Base-by-base conservation (phyloP, 2,888 invertebrate genomes). In the Prenolepis imparis region DNA sequence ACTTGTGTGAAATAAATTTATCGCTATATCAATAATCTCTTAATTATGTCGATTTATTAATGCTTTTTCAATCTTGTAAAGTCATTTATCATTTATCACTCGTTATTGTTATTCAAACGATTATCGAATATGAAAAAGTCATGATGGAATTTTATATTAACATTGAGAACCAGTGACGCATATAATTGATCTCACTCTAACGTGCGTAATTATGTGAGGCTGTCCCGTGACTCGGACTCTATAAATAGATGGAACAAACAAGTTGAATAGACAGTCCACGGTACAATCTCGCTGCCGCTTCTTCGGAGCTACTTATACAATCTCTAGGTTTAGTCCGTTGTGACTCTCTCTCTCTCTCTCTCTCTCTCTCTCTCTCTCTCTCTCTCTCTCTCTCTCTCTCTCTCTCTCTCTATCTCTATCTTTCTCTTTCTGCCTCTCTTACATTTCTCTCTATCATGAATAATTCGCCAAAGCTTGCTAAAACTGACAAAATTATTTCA, bases 191-290 rank as follows among this genome's bases (percentile, higher is more conserved):
- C 75, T 82, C 28, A 3, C 61, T 39, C 24, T 59, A 15, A 55
- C 73, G n/a, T 64, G 78, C 82, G 84, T 81, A 84, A 77, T 66
- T 67, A 55, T 81, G 68, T 32, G 72, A 75, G 67, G 68, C 55
- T 64, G 80, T 70, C 39, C 78, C 81, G 9, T 52, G 61, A 52
- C 72, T 39, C 74, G 21, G 59, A 78, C 81, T 86, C 86, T 90
- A 88, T 85, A 90, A 91, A 86, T 82, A 81, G 85, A 63, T 59
- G 59, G 66, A 73, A 59, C 66, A 61, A 55, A 63, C 75, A 67
- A 83, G 80, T 80, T 74, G 48, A n/a, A 80, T 86, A 88, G 74
- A 86, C 81, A 75, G 86, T 86, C 64, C n/a, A 32, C 67, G 6
- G 18, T 36, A 80, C 85, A 86, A 88, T 83, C 82, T 55, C 48